Conservation (phyloP, 2,113 vertebrate species). For the Paratilapia polleni region DNA sequence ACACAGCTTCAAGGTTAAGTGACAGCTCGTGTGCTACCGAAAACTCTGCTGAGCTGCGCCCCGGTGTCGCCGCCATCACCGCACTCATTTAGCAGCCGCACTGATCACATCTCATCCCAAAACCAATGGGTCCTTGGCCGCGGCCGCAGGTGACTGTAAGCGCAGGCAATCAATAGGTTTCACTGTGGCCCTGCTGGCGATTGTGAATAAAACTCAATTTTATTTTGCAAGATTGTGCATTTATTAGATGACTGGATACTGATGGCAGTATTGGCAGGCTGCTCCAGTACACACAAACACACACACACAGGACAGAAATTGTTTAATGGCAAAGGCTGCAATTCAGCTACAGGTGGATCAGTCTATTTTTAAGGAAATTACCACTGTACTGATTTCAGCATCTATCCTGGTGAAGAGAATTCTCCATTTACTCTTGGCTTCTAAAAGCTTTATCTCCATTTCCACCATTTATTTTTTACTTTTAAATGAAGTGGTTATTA, state of each 20-base stretch:
- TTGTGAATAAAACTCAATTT: conserved; percentile 73
- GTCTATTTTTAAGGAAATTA: conserved; percentile 38
- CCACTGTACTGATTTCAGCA: not conserved
- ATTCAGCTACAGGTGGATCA: conserved; percentile 35
- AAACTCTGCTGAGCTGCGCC: conserved; percentile 59
- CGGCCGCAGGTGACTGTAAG: conserved; percentile 39
- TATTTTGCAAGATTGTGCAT: conserved; percentile 73
- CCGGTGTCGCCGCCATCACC: conserved; percentile 1
- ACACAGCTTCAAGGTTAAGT: conserved; percentile 72
- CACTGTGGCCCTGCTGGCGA: conserved; percentile 45
- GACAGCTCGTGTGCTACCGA: conserved; percentile 21
- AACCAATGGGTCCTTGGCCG: conserved; percentile 35
- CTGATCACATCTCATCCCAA: conserved; percentile 57
- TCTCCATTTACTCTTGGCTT: not conserved
- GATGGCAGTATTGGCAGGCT: conserved; percentile 62
- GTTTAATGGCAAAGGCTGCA: conserved; percentile 12
- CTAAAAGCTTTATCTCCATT: not conserved
- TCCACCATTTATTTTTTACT: accelerated
- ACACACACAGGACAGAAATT: not conserved
- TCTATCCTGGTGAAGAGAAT: not conserved
- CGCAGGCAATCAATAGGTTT: conserved; percentile 69
- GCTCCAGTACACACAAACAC: conserved; percentile 3
- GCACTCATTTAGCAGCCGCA: conserved; percentile 41
- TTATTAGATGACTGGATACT: conserved; percentile 77
- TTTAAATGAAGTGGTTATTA: not conserved